Evolutionary conservation across 2,113 vertebrate genomes (phyloP).

Genomic region (Grallaria varia): DNA sequence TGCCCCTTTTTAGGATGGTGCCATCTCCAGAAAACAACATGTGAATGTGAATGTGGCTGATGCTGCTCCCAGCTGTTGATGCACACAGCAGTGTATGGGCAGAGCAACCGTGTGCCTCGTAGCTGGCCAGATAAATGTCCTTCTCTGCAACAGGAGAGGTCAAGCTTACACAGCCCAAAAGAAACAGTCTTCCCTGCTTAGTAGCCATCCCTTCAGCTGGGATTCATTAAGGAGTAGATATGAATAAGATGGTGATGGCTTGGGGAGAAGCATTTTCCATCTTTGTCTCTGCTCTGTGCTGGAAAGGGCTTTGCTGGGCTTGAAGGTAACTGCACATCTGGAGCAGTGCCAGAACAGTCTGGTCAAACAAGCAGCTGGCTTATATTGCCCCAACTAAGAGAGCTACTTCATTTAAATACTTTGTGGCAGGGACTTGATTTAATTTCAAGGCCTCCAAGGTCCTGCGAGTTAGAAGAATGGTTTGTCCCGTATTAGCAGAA

Average conservation of each 20-base stretch:
- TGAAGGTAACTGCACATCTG: not conserved
- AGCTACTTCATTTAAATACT: not conserved
- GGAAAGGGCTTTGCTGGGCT: not conserved
- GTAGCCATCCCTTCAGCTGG: not conserved
- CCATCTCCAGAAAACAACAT: not conserved
- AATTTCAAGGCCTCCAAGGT: not conserved
- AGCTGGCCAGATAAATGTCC: not conserved
- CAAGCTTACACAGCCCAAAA: not conserved
- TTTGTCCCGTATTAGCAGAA: not conserved
- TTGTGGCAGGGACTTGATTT: not conserved
- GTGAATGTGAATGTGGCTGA: rapidly evolving
- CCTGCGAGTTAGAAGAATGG: not conserved
- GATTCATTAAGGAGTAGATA: not conserved
- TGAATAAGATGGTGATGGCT: not conserved
- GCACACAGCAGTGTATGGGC: rapidly evolving
- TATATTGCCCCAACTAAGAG: not conserved
- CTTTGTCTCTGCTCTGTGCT: not conserved
- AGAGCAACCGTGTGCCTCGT: rapidly evolving
- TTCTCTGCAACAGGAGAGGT: not conserved
- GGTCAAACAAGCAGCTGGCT: not conserved
- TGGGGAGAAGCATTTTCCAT: not conserved
- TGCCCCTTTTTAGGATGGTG: not conserved
- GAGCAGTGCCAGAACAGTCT: not conserved
- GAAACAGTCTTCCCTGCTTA: not conserved
- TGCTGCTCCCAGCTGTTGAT: not conserved